phyloP scores from a whole-genome alignment of 2,113 vertebrate genomes.

The Excalfactoria chinensis region DNA sequence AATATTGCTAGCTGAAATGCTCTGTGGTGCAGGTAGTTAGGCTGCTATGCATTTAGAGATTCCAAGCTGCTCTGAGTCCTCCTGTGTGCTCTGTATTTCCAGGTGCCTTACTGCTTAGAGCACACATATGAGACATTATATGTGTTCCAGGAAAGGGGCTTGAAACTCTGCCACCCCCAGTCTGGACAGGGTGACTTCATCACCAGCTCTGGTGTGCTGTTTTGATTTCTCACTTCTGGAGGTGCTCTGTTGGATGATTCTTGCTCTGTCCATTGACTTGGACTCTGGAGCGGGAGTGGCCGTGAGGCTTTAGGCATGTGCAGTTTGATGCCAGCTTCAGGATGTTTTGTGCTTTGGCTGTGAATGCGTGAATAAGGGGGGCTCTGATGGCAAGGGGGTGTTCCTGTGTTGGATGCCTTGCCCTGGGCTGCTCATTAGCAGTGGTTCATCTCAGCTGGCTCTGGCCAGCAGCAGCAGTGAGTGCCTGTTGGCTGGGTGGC shows the following conservation, averaged over 20 bases:
- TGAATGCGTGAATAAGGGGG: accelerated
- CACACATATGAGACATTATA: not conserved
- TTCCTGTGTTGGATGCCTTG: accelerated
- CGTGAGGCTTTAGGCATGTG: not conserved
- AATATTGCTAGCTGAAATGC: constrained; percentile 64
- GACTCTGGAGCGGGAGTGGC: not conserved
- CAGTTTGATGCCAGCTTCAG: not conserved
- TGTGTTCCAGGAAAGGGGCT: not conserved
- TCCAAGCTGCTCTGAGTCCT: not conserved
- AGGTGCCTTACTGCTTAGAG: accelerated
- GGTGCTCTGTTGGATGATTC: not conserved
- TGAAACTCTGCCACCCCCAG: not conserved
- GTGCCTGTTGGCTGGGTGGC: not conserved
- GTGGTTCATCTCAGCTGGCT: accelerated
- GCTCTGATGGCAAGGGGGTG: not conserved
- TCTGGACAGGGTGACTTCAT: not conserved
- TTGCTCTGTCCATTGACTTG: not conserved
- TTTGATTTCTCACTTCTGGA: not conserved
- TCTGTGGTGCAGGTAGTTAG: constrained; percentile 3
- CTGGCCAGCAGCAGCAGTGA: accelerated
- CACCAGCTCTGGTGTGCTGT: not conserved
- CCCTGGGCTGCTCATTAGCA: not conserved
- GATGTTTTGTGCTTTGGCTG: not conserved
- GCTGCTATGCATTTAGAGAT: not conserved
- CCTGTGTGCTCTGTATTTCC: not conserved